Evolutionary conservation across 1,140 invertebrate species (phyloP), one percentile per base, ranked within the genome.

Genomic region (Bombus waltoni): DNA sequence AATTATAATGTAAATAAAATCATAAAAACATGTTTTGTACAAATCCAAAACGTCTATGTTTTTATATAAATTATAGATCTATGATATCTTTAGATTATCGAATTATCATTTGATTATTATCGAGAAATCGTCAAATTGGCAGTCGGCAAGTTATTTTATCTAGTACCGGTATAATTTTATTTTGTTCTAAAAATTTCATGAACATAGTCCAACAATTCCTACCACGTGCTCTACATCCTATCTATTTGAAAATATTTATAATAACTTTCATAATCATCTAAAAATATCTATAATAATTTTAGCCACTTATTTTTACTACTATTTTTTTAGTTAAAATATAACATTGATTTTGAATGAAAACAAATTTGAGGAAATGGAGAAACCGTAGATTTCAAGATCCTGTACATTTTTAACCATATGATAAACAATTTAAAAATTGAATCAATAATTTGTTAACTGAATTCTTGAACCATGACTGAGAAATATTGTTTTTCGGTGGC

Each of bases 1-100:
- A 53, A 47, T 15, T 62, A 65, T 35, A 38, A 65, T 76, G 59
- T 65, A 83, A 68, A 76, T 68, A 57, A 76, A 83, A 38, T 15
- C 40, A 42, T 78, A 44, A 22, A 40, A 81, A 42, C 53, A 40
- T 22, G n/a, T 44, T 65, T 71, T 82, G 25, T 82, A 40, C 62
- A 28, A 59, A 42, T 35, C 35, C 47, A 5, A n/a, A 28, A 57
- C 25, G 35, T 47, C 44, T 85, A 13, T 40, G 25, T 76, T 35
- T 76, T 40, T 59, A 18, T n/a, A 35, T 44, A 28, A 47, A 73
- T 47, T 18, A 44, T 1, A 28, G 0, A 28, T 71, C 47, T 5
- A 15, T 71, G n/a, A 35, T n/a, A 35, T 44, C 38, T 13, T 42
- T 28, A 3, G n/a, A 65, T 32, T 15, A 10, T 38, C 32, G 35